A percentile compares a stretch with the other conserved stretches of the same genome.
Conservation (phyloP, 2,113 vertebrate species). For the Chitala chitala region DNA sequence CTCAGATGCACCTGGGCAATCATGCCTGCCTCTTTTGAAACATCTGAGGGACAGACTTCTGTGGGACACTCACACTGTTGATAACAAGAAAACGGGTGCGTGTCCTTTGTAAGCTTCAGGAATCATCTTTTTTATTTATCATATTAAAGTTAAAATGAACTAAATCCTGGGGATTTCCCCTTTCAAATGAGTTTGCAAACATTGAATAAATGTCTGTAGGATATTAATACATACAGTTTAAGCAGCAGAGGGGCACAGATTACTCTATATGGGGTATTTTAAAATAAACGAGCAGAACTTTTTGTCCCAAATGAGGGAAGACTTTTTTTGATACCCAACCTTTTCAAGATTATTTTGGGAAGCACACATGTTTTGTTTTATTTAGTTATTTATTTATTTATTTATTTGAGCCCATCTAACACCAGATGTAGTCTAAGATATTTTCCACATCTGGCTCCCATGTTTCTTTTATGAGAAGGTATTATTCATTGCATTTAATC, state of each 20-base stretch:
- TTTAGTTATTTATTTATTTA: too few species aligned
- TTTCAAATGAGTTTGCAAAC: not conserved
- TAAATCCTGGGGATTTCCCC: not conserved
- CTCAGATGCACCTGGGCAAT: too few species aligned
- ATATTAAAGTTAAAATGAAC: not conserved
- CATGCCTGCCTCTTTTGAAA: too few species aligned
- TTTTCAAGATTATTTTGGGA: conserved; percentile 1
- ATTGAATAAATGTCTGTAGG: not conserved
- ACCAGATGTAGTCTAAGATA: not conserved
- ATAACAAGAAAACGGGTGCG: not conserved
- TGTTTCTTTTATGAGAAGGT: not conserved
- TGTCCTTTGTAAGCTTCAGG: not conserved
- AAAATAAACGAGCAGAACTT: too few species aligned
- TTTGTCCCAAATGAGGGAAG: not conserved
- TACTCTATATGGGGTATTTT: conserved; percentile 12
- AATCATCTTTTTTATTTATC: not conserved
- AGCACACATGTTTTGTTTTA: not conserved
- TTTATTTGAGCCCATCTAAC: too few species aligned
- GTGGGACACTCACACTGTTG: not conserved
- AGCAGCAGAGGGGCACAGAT: not conserved
- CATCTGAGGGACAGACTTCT: too few species aligned
- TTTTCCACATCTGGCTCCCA: not conserved
- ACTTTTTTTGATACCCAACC: not conserved
- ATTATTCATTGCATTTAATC: not conserved
- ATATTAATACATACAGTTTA: not conserved